These are phyloP conservation scores for Rhodophaea formosa DNA, from an alignment of 2,888 invertebrate genomes.

Conservation along the genomic window DNA sequence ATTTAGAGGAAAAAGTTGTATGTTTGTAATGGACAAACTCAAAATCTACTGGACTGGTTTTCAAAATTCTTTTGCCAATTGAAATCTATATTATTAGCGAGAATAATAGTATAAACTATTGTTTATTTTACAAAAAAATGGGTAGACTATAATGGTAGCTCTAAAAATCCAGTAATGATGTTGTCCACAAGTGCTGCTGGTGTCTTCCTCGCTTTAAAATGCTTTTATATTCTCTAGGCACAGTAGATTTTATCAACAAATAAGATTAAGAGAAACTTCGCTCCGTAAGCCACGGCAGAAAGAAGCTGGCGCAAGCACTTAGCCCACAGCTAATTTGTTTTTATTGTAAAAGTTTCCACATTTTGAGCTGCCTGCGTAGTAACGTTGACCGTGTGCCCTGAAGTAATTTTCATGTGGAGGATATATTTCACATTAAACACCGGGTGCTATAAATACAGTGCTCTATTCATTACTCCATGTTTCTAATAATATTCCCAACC, in stretches of 20 bases:
- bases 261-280: constrained; percentile 60
- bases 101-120: too few relatives aligned
- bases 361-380: constrained; percentile 53
- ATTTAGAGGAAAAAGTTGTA: too few relatives aligned
- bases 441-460: neutral
- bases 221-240: constrained; percentile 37
- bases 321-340: constrained; percentile 69
- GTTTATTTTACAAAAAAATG: too few relatives aligned
- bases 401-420: constrained; percentile 31
- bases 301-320: constrained; percentile 49
- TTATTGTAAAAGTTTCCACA: constrained; percentile 71
- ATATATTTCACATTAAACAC: constrained; percentile 17
- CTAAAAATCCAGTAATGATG: too few relatives aligned
- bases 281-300: constrained; percentile 50
- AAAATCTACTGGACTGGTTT: too few relatives aligned
- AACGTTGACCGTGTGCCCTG: constrained; percentile 39
- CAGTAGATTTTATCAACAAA: constrained; percentile 50
- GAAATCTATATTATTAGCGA: too few relatives aligned
- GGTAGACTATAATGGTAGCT: too few relatives aligned
- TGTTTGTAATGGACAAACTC: too few relatives aligned
- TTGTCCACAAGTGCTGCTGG: neutral
- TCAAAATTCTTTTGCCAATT: too few relatives aligned
- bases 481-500: neutral
- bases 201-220: constrained; percentile 41
- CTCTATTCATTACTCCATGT: neutral